Evolutionary conservation across 2,113 vertebrate genomes (phyloP), one percentile per base, ranked within the genome.

Genomic region (Corythaeola cristata): DNA sequence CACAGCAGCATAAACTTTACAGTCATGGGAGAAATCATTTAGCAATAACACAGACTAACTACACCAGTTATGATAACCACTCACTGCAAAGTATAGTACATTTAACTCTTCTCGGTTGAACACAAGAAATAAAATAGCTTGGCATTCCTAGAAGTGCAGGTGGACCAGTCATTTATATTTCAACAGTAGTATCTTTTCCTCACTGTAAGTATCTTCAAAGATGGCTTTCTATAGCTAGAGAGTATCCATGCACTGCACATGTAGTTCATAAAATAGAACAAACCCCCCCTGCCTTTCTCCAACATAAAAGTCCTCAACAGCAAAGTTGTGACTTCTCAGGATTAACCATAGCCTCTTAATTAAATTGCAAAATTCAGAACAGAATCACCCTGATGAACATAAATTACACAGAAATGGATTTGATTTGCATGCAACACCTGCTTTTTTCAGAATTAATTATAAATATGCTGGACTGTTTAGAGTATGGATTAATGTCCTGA

Each of bases 371-470:
- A 92, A 79, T 68, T 91, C 77, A 72, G 47, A 82, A 33, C 4
- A 16, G 64, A 84, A 45, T 78, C 91, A 89, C 56, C 50, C 39
- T 2, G 1, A 64, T 44, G 68, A 92, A 62, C 63, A 92, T 33
- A 81, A 63, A 84, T 50, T 44, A 79, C 56, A 50, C 50, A 41
- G 76, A 76, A 91, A 76, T 39, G 58, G 81, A 59, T 79, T 86
- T 82, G 83, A 77, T 92, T 97, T 91, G 92, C 39, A 81, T 71
- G 71, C 96, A 94, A 89, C 93, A 90, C 89, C 78, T 52, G 39
- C 88, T 78, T 75, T 90, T 94, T 91, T 95, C 84, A 41, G 91
- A 87, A 81, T 88, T 96, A 95, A 96, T 93, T 90, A 95, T 91
- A 94, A 96, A 95, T 73, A 85, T 37, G 86, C 86, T 72, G 90